Evolutionary conservation across 2,888 invertebrate species (phyloP), one percentile per base, ranked within the genome.

Genomic region (Drosophila pseudotalamancana): DNA sequence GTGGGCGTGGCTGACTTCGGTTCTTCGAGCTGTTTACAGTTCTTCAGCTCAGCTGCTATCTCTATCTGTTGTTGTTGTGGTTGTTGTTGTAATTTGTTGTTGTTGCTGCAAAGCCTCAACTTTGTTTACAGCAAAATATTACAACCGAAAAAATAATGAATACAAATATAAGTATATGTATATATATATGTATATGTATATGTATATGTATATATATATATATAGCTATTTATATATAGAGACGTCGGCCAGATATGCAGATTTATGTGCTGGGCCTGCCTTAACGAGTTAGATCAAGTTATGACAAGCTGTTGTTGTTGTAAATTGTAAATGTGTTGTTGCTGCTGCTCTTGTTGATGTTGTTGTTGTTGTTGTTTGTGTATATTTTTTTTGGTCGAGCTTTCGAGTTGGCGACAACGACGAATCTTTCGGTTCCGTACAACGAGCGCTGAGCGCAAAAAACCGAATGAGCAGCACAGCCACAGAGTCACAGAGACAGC

Each of bases 401-500:
- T 49, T 63, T 53, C 65, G 65, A 50, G 55, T 61, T 77, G 78
- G 82, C 86, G 83, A 80, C 77, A 72, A 70, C 57, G 55, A 63
- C 75, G 64, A 65, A 66, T 81, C 84, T 83, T 83, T 72, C 71
- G 80, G 86, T 82, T 83, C 83, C 81, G 81, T 82, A 83, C 81
- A 82, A 82, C 81, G 71, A 86, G 84, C 83, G 86, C 83, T 83
- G 81, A 82, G 81, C 81, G 81, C 81, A 82, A 82, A 81, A 86
- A 86, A 82, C 81, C 83, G 81, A 82, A 82, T 82, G 81, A 82
- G 83, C 80, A 73, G 66, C 86, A 82, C 86, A 79, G 86, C 81
- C 78, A 72, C 60, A 71, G 56, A 72, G 57, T 53, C 55, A 40
- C 57, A 48, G 37, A 43, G 21, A 25, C 63, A 69, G 27, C 3